Conservation (phyloP, 1,140 invertebrate species). For the Medauroidea extradentata region DNA sequence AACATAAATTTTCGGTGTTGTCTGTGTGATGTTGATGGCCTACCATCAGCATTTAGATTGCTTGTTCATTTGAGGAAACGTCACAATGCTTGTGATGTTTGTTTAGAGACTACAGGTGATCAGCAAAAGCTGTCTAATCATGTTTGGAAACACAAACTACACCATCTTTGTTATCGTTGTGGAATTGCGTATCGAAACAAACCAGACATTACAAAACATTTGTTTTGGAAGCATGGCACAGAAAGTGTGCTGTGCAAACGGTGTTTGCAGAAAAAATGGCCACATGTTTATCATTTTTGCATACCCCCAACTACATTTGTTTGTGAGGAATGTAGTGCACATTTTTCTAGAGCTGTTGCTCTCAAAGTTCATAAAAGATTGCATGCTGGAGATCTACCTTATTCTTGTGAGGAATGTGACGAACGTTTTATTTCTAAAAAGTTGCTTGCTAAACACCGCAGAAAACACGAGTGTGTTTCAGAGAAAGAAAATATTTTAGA, state of each 20-base stretch:
- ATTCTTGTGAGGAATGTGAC: constrained; percentile 65
- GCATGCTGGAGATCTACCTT: constrained; percentile 64
- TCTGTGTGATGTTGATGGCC: constrained; percentile 62
- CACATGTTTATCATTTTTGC: constrained; percentile 85
- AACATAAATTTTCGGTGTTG: constrained; percentile 66
- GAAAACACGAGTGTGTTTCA: too few species aligned
- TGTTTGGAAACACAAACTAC: constrained; percentile 82
- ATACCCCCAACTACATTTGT: constrained; percentile 67
- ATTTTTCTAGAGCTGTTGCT: constrained; percentile 68
- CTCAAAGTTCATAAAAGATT: constrained; percentile 77
- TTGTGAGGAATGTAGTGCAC: constrained; percentile 73
- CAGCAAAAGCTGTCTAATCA: constrained; percentile 75
- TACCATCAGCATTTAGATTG: constrained; percentile 77
- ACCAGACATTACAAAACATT: constrained; percentile 78
- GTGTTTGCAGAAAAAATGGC: constrained; percentile 84
- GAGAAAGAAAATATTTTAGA: too few species aligned
- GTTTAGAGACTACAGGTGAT: constrained; percentile 70
- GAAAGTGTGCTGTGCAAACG: constrained; percentile 79
- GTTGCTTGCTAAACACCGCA: constrained; percentile 34
- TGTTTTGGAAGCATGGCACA: constrained; percentile 88
- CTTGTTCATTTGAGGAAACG: constrained; percentile 81
- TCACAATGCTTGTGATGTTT: constrained; percentile 80
- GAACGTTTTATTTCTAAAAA: constrained; percentile 79
- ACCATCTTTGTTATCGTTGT: constrained; percentile 80
- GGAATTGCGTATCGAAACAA: constrained; percentile 80